Evolutionary conservation across 2,113 vertebrate genomes (phyloP).

Genomic region (Nannospalax galili): DNA sequence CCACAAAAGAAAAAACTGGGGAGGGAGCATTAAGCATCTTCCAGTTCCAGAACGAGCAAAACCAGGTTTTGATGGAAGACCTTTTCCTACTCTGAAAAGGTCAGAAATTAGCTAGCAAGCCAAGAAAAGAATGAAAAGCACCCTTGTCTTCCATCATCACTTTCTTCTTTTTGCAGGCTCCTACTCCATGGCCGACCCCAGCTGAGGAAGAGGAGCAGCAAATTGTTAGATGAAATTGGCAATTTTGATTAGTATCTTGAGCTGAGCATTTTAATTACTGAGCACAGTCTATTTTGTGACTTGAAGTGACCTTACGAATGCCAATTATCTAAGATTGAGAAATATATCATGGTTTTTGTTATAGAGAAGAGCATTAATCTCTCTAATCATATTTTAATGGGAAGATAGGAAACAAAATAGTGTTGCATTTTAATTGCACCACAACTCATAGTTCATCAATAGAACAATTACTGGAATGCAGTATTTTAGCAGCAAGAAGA

Average conservation of each 20-base stretch:
- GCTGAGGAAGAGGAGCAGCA: background rate
- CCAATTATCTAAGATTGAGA: slow-evolving; percentile 34
- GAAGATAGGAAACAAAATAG: slow-evolving; percentile 47
- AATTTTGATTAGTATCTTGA: slow-evolving; percentile 32
- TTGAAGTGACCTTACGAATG: background rate
- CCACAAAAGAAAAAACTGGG: background rate
- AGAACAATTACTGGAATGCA: background rate
- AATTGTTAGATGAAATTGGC: background rate
- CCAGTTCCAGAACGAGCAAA: background rate
- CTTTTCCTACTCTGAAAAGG: background rate
- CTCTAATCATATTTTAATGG: slow-evolving; percentile 42
- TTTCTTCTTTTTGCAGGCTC: background rate
- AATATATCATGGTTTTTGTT: background rate
- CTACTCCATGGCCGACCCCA: background rate
- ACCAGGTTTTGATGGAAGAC: background rate
- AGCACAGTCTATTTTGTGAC: background rate
- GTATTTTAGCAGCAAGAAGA: slow-evolving; percentile 37
- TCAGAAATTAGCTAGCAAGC: background rate
- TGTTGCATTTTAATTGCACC: background rate
- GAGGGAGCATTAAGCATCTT: background rate
- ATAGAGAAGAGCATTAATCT: background rate
- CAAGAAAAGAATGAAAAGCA: background rate
- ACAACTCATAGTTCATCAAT: slow-evolving; percentile 8
- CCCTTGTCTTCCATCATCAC: too few relatives aligned
- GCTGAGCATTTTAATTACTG: slow-evolving; percentile 16